Conservation (phyloP, 2,113 vertebrate species). For the Eulemur macaco region DNA sequence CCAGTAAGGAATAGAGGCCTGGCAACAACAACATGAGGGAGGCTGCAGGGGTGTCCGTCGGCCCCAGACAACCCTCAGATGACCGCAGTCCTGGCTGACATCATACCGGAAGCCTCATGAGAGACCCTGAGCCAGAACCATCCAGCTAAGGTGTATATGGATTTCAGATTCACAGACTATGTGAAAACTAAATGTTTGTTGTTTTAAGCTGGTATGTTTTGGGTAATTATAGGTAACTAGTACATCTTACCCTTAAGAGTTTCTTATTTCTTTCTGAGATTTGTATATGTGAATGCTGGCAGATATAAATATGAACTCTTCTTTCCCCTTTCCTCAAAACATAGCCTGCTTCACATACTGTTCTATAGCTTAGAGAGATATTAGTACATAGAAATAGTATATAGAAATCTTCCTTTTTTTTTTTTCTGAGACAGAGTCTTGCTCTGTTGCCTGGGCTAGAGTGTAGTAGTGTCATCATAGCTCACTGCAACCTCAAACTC, state of each 20-base stretch:
- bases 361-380: background rate
- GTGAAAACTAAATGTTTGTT: background rate
- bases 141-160: background rate
- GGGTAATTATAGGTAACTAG: background rate
- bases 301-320: background rate
- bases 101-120: background rate
- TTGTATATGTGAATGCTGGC: background rate
- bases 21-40: background rate
- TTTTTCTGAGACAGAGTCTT: too few relatives aligned
- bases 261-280: slow-evolving; percentile 8
- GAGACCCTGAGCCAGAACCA: background rate
- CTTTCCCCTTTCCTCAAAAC: background rate
- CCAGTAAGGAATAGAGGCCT: background rate
- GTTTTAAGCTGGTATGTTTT: background rate
- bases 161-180: background rate
- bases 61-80: background rate
- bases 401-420: background rate
- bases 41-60: background rate
- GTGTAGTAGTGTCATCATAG: too few relatives aligned
- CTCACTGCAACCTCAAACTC: background rate
- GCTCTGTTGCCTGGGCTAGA: too few relatives aligned
- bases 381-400: background rate
- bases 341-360: background rate
- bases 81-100: too few relatives aligned
- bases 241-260: background rate